phyloP scores from a whole-genome alignment of 2,797 vertebrate genomes.

The Gymnocypris eckloni region DNA sequence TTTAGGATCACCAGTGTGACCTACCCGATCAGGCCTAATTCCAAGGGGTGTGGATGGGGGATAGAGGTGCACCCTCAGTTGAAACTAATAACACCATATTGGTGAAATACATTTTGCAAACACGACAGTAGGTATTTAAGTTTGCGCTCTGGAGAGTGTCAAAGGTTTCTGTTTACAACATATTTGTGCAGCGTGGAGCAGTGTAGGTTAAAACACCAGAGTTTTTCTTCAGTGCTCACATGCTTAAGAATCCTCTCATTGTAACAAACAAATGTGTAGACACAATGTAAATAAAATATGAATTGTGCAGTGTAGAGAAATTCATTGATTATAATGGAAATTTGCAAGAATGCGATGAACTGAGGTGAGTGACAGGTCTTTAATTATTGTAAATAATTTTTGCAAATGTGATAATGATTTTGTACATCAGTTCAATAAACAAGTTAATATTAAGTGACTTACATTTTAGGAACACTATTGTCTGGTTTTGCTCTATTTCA shows the following conservation, averaged over 20 bases:
- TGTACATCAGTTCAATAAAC: not conserved
- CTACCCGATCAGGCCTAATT: no score
- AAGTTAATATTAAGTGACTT: not conserved
- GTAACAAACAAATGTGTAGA: not conserved
- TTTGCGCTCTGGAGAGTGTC: not conserved
- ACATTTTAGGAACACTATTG: not conserved
- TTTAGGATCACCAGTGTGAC: no score
- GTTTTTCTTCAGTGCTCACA: not conserved
- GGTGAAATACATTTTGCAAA: not conserved
- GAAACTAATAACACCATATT: not conserved
- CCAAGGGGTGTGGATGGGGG: no score
- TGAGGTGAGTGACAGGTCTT: not conserved
- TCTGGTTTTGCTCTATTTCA: not conserved
- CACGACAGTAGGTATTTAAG: not conserved
- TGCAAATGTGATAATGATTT: not conserved
- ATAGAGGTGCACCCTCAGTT: no score
- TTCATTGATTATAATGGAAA: not conserved
- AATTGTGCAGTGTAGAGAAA: not conserved
- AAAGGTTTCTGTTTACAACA: not conserved
- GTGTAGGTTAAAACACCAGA: not conserved
- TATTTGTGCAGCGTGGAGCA: not conserved
- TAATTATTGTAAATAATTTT: not conserved
- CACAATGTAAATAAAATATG: not conserved
- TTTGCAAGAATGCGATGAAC: not conserved
- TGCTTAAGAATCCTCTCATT: not conserved